A percentile compares a stretch with the other conserved stretches of the same genome.
Evolutionary conservation across 2,888 invertebrate genomes (phyloP).

Genomic region (Dryocosmus kuriphilus): DNA sequence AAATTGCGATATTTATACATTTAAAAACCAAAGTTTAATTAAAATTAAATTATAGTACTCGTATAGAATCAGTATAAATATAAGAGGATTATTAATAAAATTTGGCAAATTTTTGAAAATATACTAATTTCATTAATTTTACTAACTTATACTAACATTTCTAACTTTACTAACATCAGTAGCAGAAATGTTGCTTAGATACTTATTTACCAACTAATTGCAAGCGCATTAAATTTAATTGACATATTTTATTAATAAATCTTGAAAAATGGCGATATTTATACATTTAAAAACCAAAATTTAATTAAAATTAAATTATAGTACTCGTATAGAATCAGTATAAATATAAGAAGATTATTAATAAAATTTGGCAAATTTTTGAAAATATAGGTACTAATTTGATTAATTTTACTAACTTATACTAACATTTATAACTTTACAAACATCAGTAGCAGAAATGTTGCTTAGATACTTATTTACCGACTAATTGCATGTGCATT

Average conservation of each 20-base stretch:
- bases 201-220: neutral
- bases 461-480: neutral
- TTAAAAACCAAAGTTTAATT: neutral
- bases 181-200: neutral
- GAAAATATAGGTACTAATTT: neutral
- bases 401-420: neutral
- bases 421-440: conserved; percentile 1
- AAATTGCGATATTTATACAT: neutral
- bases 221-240: neutral
- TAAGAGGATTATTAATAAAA: neutral
- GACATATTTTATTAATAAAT: neutral
- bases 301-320: neutral
- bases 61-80: neutral
- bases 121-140: neutral
- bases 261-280: neutral
- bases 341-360: neutral
- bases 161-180: neutral
- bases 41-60: neutral
- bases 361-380: neutral
- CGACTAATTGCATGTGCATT: neutral
- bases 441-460: neutral
- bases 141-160: neutral
- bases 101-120: neutral
- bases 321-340: neutral
- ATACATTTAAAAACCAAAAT: neutral